Evolutionary conservation across 2,888 invertebrate species (phyloP), one percentile per base, ranked within the genome.

Genomic region (Thymelicus sylvestris): DNA sequence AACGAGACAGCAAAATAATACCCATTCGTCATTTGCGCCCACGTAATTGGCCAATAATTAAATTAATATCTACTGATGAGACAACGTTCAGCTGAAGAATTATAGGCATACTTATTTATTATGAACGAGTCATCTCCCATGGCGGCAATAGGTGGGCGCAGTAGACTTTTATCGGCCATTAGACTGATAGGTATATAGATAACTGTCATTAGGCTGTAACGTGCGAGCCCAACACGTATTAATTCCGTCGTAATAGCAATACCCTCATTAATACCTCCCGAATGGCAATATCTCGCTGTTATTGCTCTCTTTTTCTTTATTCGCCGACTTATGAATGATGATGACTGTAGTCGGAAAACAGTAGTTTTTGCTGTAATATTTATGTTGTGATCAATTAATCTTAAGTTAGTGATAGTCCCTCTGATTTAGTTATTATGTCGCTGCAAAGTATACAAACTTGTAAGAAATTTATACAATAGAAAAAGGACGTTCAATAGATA

Each of bases 241-340:
- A 70, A 70, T 70, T 70, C 69, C 64, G 47, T 39, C 60, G 15
- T 70, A 64, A 70, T 60, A 60, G 69, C 69, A 57, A 64, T 41
- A 83, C 78, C 80, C 80, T 80, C 80, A 80, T 83, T 85, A 86
- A 84, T 79, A 79, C 78, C 63, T 48, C 63, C 63, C 77, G 70
- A 70, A 75, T 67, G 76, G 71, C 72, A 73, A 63, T 66, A 63
- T 63, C 55, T 62, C 68, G 57, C 57, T 47, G 68, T 68, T 68
- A 68, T 62, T 55, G 52, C 63, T 7, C 63, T 39, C 39, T 63
- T 62, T 62, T 62, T 68, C 67, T 62, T 63, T 57, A 68, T 62
- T 48, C 55, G 7, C 44, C 41, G 12, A 68, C 67, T 52, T 62
- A 55, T 55, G 67, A 50, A 67, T 60, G 31, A 48, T 12, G 60